Conservation (phyloP, 2,797 vertebrate genomes). For the Agapornis canus region DNA sequence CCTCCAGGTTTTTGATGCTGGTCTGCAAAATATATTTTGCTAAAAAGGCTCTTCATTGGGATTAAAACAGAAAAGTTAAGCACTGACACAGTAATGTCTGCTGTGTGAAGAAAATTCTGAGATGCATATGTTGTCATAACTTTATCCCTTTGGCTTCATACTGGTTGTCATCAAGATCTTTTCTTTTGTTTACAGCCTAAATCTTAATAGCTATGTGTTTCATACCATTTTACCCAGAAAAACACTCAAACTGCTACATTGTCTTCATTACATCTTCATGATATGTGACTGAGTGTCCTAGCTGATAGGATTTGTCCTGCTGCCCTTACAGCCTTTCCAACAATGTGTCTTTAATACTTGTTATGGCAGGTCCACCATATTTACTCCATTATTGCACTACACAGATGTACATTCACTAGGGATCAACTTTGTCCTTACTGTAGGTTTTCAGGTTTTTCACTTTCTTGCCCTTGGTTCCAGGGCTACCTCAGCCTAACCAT, state of each 20-base stretch:
- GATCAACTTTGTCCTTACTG: background rate
- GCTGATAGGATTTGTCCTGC: background rate
- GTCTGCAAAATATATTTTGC: background rate
- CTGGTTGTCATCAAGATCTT: background rate
- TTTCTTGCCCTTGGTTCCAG: background rate
- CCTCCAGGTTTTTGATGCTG: background rate
- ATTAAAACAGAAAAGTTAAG: background rate
- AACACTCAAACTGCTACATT: background rate
- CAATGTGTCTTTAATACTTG: background rate
- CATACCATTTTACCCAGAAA: background rate
- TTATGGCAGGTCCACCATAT: background rate
- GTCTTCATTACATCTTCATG: background rate
- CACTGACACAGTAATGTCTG: rapidly evolving
- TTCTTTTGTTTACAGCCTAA: background rate
- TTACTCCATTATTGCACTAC: background rate
- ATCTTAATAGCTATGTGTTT: background rate
- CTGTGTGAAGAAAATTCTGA: background rate
- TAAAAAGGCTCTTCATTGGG: background rate
- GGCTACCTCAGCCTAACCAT: background rate
- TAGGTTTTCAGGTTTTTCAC: background rate
- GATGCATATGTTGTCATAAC: background rate
- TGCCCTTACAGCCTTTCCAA: background rate
- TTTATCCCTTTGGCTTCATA: background rate
- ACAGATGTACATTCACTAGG: background rate
- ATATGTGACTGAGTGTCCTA: rapidly evolving